These are phyloP conservation scores for Pangasius macronema DNA, from an alignment of 2,797 vertebrate genomes.

Conservation along the genomic window DNA sequence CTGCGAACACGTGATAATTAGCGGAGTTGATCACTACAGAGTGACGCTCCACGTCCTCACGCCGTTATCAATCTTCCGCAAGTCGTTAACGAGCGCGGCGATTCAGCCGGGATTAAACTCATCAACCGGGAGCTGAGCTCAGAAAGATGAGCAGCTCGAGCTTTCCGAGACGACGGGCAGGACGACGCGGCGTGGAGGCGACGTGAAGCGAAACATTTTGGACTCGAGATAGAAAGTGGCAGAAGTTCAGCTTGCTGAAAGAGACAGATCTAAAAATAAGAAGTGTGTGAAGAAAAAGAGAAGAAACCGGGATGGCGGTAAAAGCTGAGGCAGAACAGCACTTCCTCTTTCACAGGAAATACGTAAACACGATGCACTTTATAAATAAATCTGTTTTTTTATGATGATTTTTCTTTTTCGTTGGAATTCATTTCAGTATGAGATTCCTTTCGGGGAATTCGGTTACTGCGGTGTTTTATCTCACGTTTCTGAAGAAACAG, in stretches of 20 bases:
- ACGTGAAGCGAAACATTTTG: neutral
- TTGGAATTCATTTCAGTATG: neutral
- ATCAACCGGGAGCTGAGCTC: neutral
- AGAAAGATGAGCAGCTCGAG: neutral
- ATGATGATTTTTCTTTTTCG: neutral
- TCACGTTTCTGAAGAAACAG: neutral
- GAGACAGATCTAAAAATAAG: neutral
- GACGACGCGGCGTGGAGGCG: too few relatives aligned
- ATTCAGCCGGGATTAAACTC: constrained; percentile 5
- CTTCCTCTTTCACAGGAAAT: neutral
- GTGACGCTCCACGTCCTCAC: neutral
- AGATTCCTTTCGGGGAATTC: neutral
- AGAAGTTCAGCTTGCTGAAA: neutral
- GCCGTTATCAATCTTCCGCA: neutral
- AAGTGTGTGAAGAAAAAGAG: neutral
- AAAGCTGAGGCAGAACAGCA: neutral
- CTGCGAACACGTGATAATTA: too few relatives aligned
- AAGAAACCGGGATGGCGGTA: neutral
- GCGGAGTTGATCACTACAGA: neutral
- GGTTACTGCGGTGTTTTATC: neutral
- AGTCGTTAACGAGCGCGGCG: neutral
- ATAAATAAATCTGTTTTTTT: neutral
- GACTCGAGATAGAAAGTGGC: neutral
- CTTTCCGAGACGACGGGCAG: neutral
- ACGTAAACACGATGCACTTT: neutral